Percentiles rank a stretch among this genome's conserved stretches.
Conservation (phyloP, 2,797 vertebrate genomes). For the Tympanoctomys barrerae region DNA sequence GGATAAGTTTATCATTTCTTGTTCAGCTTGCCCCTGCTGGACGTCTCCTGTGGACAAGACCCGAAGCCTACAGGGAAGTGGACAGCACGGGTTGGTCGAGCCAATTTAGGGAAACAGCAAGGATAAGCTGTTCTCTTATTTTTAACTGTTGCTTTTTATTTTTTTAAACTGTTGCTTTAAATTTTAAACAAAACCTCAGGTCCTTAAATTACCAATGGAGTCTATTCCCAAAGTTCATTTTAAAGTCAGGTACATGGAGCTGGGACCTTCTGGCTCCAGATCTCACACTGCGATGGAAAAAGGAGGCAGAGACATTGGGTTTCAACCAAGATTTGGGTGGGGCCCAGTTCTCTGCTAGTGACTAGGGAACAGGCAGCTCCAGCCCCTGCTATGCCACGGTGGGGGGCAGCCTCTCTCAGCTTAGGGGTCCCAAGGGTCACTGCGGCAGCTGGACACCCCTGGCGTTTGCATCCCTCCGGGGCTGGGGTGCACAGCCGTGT, state of each 20-base stretch:
- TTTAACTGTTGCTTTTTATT: background rate
- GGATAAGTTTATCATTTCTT: background rate
- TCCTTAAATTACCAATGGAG: background rate
- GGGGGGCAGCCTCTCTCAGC: background rate
- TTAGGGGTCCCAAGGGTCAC: background rate
- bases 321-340: background rate
- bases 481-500: too few relatives aligned
- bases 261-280: background rate
- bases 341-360: background rate
- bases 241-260: background rate
- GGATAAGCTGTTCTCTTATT: background rate
- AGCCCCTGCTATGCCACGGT: background rate
- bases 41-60: background rate
- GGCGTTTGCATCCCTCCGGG: background rate
- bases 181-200: background rate
- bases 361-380: background rate
- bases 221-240: slow-evolving; percentile 8
- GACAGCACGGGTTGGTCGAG: background rate
- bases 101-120: background rate
- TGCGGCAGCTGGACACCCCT: background rate
- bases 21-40: background rate
- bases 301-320: background rate
- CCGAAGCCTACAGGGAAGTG: background rate
- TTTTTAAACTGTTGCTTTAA: background rate
- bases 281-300: background rate